These are phyloP conservation scores for Bostrychus sinensis DNA, from an alignment of 2,113 vertebrate genomes.

Conservation along the genomic window DNA sequence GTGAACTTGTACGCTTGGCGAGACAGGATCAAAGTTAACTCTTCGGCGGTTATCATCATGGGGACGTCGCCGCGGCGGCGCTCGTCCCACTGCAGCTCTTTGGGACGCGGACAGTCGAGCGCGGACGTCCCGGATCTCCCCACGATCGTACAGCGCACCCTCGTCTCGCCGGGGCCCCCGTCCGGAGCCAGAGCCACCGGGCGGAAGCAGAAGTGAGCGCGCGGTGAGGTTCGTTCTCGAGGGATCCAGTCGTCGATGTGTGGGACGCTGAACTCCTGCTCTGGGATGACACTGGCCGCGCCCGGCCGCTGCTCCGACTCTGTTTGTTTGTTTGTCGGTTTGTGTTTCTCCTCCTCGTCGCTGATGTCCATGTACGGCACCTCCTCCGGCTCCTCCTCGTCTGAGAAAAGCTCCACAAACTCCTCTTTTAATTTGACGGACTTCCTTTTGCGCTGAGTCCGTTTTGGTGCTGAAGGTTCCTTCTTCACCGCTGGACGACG, in stretches of 20 bases:
- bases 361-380: constrained; percentile 58
- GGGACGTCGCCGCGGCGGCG: not conserved
- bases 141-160: constrained; percentile 54
- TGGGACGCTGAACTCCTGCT: constrained; percentile 62
- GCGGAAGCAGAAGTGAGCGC: not conserved
- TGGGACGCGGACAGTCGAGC: constrained; percentile 31
- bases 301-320: no score
- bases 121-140: constrained; percentile 29
- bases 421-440: no score
- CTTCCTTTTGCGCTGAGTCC: no score
- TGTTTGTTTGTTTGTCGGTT: not conserved
- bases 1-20: not conserved
- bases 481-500: not conserved
- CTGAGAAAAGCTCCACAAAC: constrained; percentile 10
- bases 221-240: not conserved
- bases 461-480: not conserved
- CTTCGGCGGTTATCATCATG: constrained; percentile 48
- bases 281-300: no score
- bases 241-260: constrained; percentile 85
- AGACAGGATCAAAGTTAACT: constrained; percentile 31
- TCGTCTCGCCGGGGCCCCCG: accelerated
- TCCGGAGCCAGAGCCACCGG: constrained; percentile 13
- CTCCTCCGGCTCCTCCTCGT: constrained; percentile 37
- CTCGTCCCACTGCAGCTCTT: constrained; percentile 9
- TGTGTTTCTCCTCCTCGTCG: constrained; percentile 37